Conservation (phyloP, 2,797 vertebrate species). For the Urosaurus nigricauda region DNA sequence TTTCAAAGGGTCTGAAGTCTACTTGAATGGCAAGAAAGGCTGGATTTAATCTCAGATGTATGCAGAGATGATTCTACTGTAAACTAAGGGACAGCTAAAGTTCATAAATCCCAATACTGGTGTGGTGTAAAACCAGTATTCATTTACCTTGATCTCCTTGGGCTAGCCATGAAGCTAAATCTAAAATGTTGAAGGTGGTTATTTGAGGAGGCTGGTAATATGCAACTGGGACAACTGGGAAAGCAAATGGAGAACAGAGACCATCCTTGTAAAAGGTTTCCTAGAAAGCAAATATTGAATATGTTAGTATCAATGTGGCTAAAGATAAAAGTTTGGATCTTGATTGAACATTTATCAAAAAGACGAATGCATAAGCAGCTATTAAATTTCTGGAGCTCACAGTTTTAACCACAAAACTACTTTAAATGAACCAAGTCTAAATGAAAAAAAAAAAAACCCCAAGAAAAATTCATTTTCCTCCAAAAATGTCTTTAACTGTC, state of each 20-base stretch:
- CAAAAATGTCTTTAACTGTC: neutral
- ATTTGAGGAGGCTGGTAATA: neutral
- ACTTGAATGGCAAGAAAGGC: neutral
- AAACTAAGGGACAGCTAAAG: neutral
- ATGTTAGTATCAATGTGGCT: neutral
- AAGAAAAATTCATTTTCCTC: neutral
- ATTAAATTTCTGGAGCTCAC: neutral
- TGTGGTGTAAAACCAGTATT: neutral
- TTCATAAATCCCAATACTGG: neutral
- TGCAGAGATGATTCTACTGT: neutral
- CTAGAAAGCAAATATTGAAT: conserved; percentile 22
- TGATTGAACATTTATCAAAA: neutral
- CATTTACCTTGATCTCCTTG: conserved; percentile 21
- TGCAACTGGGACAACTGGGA: neutral
- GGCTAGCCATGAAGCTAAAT: conserved; percentile 2
- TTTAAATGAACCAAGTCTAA: neutral
- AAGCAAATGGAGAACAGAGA: neutral
- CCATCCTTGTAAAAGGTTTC: neutral
- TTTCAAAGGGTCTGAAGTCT: neutral
- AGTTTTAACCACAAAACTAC: neutral
- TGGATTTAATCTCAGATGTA: neutral
- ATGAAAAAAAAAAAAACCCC: neutral
- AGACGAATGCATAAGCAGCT: neutral
- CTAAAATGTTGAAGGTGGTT: neutral
- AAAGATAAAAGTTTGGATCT: neutral